Evolutionary conservation across 2,888 invertebrate species (phyloP).

Genomic region (Cordylochernes scorpioides): DNA sequence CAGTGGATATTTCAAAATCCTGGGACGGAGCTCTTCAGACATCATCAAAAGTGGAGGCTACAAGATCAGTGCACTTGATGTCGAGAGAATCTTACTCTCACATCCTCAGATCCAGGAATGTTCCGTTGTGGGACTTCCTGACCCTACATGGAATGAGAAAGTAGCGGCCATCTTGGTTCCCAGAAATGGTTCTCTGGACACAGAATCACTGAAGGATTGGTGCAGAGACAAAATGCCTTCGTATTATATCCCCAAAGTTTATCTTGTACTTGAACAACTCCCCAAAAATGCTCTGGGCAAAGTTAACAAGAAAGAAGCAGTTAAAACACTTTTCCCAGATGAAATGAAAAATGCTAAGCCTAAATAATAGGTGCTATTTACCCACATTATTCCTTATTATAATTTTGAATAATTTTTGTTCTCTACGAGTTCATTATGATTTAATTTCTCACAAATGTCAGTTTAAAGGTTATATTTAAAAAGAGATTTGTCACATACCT

Average conservation of each 20-base stretch:
- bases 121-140: conserved; percentile 46
- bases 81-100: conserved; percentile 48
- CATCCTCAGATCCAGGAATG: conserved; percentile 46
- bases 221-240: conserved; percentile 36
- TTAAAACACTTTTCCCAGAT: conserved; percentile 17
- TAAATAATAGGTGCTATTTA: too few relatives aligned
- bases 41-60: conserved; percentile 66
- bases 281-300: conserved; percentile 72
- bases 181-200: too few relatives aligned
- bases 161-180: conserved; percentile 28
- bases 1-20: conserved; percentile 39
- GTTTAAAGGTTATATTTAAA: too few relatives aligned
- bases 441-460: too few relatives aligned
- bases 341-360: too few relatives aligned
- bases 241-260: conserved; percentile 41
- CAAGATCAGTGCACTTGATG: conserved; percentile 56
- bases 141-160: conserved; percentile 53
- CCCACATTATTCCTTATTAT: too few relatives aligned
- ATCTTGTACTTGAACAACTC: conserved; percentile 29
- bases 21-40: conserved; percentile 55
- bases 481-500: too few relatives aligned
- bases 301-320: conserved; percentile 37
- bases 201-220: too few relatives aligned
- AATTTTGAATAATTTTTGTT: too few relatives aligned
- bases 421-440: too few relatives aligned